Base-by-base conservation (phyloP, 92 coral and sea anemone genomes). In the Siderastrea siderea region DNA sequence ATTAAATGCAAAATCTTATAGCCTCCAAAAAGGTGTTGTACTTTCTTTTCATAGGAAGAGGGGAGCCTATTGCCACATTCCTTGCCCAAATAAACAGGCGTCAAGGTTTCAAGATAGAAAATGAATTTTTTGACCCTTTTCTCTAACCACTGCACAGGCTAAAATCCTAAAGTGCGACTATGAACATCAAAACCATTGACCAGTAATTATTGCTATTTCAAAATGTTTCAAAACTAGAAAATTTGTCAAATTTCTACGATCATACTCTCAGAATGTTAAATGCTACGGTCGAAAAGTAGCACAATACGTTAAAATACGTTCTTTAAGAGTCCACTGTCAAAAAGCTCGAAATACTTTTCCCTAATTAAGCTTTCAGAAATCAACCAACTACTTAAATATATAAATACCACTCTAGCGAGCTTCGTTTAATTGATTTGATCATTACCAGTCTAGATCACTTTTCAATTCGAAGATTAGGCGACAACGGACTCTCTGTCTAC, bases 361-460 rank as follows among this genome's bases (percentile, higher is more conserved):
- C 7, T 26, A 52, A 50, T 64, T 43, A 57, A 14, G 51, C 68
- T 82, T 47, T 1, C 67, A 45, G 16, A 71, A 69, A 45, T 47
- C 67, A 70, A 70, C 58, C 49, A 69, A 45, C 68, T 16, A 70
- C 44, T 15, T 71, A 47, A 82, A 82, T 82, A 82, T 70, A 82
- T 82, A 82, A 82, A 82, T 82, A 82, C 65, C 64, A 58, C 47
- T 69, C 86, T 54, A 15, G 16, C n/a, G 76, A 81, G 64, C 46
- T 69, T 74, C 68, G 68, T 69, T 54, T 82, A 58, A 70, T 69
- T 69, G 47, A 57, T 45, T 60, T 7, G 55, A 79, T 64, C 84
- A 44, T 64, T 13, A 3, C 58, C 73, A 19, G 14, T 65, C 59
- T 79, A 64, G 11, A 69, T 81, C 86, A 81, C 74, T 0, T 16